These are phyloP conservation scores for Sogatella furcifera DNA, from an alignment of 1,140 invertebrate species.

Conservation along the genomic window DNA sequence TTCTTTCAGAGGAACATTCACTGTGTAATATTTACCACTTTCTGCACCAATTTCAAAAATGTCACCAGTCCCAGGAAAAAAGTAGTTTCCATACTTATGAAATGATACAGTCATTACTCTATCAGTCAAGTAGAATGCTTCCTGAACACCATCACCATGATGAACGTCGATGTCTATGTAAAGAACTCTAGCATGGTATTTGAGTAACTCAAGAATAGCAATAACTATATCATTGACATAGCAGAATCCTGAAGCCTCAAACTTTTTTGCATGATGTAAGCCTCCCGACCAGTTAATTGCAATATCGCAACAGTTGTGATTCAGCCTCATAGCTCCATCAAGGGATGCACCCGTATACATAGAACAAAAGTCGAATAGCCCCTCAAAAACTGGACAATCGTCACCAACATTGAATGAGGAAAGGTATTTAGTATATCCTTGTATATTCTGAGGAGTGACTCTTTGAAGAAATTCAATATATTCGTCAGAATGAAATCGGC, in stretches of 20 bases:
- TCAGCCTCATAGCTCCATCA: constrained; percentile 89
- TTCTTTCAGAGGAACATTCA: constrained; percentile 94
- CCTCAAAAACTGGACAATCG: constrained; percentile 98
- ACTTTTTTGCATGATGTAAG: constrained; percentile 98
- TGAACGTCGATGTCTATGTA: constrained; percentile 99
- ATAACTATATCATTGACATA: constrained; percentile 99
- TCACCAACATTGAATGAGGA: constrained; percentile 96
- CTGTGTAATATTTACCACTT: constrained; percentile 86
- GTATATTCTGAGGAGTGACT: constrained; percentile 92
- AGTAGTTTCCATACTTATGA: constrained; percentile 97
- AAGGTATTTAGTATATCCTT: constrained; percentile 86
- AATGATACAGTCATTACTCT: constrained; percentile 99
- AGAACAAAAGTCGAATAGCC: constrained; percentile 96
- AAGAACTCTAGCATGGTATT: constrained; percentile 88
- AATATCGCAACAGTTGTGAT: constrained; percentile 90
- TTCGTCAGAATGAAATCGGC: constrained; percentile 94
- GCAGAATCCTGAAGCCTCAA: constrained; percentile 95
- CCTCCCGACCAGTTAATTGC: constrained; percentile 99
- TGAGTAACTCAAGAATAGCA: constrained; percentile 91
- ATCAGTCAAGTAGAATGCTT: constrained; percentile 98
- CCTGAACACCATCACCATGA: constrained; percentile 98
- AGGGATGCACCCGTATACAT: constrained; percentile 95
- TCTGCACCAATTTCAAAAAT: constrained; percentile 96
- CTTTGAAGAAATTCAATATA: constrained; percentile 95
- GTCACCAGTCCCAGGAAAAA: constrained; percentile 96